Percentiles rank a stretch among this genome's conserved stretches.
phyloP scores from a whole-genome alignment of 2,888 invertebrate species.

The Tipula lateralis region DNA sequence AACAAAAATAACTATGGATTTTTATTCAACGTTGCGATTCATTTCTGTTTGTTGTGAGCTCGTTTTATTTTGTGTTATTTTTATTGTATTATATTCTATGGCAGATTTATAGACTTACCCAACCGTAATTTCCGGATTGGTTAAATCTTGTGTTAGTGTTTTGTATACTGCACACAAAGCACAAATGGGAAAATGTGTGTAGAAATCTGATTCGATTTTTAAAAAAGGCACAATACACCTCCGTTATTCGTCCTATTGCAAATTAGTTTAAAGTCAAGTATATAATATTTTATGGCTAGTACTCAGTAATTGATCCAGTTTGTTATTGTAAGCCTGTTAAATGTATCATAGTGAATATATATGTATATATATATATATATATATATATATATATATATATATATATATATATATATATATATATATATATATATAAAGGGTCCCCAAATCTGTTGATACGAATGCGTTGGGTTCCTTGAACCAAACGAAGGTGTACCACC shows the following conservation, averaged over 20 bases:
- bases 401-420: not conserved
- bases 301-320: not conserved
- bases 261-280: not conserved
- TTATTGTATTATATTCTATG: constrained; percentile 2
- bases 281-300: not conserved
- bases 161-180: not conserved
- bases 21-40: not conserved
- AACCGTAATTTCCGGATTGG: constrained; percentile 28
- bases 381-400: too few relatives aligned
- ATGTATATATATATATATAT: not conserved
- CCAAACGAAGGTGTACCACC: too few relatives aligned
- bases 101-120: constrained; percentile 27
- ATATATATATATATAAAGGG: not conserved
- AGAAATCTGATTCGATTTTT: not conserved
- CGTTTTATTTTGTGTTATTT: not conserved
- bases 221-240: not conserved
- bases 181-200: not conserved
- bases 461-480: too few relatives aligned
- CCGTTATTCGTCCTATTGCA: not conserved
- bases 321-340: not conserved
- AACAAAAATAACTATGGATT: not conserved
- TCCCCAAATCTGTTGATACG: too few relatives aligned
- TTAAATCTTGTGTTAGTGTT: constrained; percentile 3
- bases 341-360: not conserved
- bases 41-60: not conserved